Conservation (phyloP, 1,140 invertebrate species). For the Drusus annulatus region DNA sequence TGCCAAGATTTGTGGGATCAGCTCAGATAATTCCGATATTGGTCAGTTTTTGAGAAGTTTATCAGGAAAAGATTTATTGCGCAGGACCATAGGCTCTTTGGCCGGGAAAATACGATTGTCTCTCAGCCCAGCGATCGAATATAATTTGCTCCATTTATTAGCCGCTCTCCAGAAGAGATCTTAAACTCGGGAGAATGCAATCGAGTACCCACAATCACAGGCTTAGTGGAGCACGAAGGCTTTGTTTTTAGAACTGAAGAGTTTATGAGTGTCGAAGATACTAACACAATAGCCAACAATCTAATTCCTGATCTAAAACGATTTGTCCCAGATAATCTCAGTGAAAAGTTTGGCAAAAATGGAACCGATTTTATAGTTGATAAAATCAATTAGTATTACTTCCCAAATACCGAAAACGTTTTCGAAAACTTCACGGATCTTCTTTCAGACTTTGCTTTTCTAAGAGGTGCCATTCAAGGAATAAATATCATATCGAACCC, state of each 20-base stretch:
- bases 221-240: conserved; percentile 54
- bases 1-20: conserved; percentile 69
- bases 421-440: conserved; percentile 36
- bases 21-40: conserved; percentile 59
- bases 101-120: conserved; percentile 45
- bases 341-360: neutral
- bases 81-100: conserved; percentile 57
- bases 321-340: neutral
- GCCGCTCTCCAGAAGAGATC: conserved; percentile 45
- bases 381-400: conserved; percentile 47
- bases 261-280: neutral
- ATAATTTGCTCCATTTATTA: conserved; percentile 51
- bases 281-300: neutral
- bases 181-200: conserved; percentile 55
- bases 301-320: neutral
- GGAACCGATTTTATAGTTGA: neutral
- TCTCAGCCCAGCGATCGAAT: conserved; percentile 46
- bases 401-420: neutral
- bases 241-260: conserved; percentile 26
- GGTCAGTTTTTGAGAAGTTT: conserved; percentile 61
- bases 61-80: conserved; percentile 55
- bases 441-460: conserved; percentile 31
- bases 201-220: conserved; percentile 53
- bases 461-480: neutral
- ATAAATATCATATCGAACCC: too few relatives aligned